Conservation (phyloP, 2,888 invertebrate genomes). For the Heliconius hortense region DNA sequence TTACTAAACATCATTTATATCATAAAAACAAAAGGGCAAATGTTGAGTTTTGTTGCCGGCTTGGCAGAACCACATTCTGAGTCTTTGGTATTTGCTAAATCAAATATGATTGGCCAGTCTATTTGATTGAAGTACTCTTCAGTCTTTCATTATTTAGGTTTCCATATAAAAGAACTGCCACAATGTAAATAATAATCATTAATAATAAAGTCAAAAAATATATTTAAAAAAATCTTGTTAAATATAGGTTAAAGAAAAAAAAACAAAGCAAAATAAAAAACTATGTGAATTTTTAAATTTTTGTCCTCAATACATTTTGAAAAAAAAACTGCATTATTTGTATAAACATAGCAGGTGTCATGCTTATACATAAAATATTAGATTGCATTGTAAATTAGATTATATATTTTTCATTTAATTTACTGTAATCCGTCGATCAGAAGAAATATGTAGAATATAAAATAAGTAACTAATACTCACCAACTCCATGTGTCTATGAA, state of each 20-base stretch:
- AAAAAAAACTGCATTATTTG: no score
- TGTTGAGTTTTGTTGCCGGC: neutral
- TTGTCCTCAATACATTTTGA: neutral
- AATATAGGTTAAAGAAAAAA: neutral
- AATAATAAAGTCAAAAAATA: neutral
- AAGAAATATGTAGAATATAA: neutral
- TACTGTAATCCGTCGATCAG: neutral
- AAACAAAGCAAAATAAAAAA: neutral
- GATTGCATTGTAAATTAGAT: neutral
- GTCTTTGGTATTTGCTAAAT: neutral
- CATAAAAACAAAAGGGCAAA: neutral
- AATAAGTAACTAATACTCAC: neutral
- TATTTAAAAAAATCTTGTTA: neutral
- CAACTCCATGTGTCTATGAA: neutral
- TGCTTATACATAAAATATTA: no score
- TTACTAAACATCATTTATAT: neutral
- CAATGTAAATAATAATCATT: no score
- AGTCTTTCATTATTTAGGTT: no score
- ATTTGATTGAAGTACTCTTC: neutral
- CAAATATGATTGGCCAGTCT: neutral
- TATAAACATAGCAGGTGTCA: no score
- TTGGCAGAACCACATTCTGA: neutral
- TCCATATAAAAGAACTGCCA: no score
- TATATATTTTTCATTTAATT: neutral
- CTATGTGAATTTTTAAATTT: neutral